phyloP scores from a whole-genome alignment of 2,888 invertebrate species.

The Cataglyphis cursor region DNA sequence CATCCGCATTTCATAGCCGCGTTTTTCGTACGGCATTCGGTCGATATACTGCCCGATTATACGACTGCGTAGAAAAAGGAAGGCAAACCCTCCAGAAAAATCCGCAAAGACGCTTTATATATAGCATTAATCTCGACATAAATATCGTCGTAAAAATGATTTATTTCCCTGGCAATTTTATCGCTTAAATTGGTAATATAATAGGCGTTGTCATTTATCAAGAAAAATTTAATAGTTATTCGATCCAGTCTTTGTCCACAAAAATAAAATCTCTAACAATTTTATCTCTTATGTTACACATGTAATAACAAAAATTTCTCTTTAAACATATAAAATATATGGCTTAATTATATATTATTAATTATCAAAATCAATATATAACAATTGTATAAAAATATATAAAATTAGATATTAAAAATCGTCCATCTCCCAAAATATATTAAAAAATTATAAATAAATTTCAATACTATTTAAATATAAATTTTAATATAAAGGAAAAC shows the following conservation, averaged over 20 bases:
- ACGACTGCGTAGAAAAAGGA: slow-evolving; percentile 37
- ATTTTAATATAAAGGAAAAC: neutral
- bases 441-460: neutral
- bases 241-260: neutral
- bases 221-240: slow-evolving; percentile 1
- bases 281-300: neutral
- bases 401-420: neutral
- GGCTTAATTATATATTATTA: neutral
- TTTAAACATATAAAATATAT: neutral
- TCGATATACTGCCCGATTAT: slow-evolving; percentile 36
- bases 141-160: slow-evolving; percentile 11
- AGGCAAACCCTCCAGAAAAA: slow-evolving; percentile 4
- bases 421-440: neutral
- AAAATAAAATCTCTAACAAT: neutral
- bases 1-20: slow-evolving; percentile 36
- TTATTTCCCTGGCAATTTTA: neutral
- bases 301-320: neutral
- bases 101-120: slow-evolving; percentile 17
- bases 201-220: neutral
- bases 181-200: slow-evolving; percentile 23
- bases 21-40: slow-evolving; percentile 27
- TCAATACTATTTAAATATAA: neutral
- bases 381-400: neutral
- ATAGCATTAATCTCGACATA: slow-evolving; percentile 9
- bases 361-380: neutral